Conservation (phyloP, 2,797 vertebrate species). For the Xenops minutus region DNA sequence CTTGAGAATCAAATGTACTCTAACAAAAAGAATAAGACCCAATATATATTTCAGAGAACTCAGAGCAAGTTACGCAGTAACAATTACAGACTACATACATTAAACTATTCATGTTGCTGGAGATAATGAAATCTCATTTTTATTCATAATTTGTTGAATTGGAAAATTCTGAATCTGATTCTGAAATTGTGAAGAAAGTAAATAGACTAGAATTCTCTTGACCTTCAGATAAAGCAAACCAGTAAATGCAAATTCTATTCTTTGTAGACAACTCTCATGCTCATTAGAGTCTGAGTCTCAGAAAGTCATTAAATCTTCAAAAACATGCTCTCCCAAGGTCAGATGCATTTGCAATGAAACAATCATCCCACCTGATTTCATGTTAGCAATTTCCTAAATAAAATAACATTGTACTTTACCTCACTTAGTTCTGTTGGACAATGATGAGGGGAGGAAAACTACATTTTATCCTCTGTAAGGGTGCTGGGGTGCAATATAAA, state of each 20-base stretch:
- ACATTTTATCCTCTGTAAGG: neutral
- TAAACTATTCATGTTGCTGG: neutral
- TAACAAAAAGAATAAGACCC: neutral
- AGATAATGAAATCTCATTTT: neutral
- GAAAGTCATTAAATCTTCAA: neutral
- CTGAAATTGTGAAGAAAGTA: neutral
- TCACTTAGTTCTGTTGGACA: neutral
- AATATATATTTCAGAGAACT: neutral
- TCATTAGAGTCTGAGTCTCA: neutral
- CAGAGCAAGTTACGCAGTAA: neutral
- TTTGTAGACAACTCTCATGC: neutral
- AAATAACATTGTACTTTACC: neutral
- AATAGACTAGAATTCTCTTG: neutral
- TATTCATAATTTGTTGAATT: neutral
- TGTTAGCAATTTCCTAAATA: neutral
- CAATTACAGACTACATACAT: neutral
- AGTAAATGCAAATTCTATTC: neutral
- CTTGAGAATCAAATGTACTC: neutral
- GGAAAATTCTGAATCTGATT: neutral
- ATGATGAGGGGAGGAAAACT: neutral
- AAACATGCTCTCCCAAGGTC: neutral
- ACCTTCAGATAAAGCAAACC: neutral
- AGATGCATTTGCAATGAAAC: neutral
- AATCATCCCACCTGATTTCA: neutral
- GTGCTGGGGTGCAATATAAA: neutral